Evolutionary conservation across 1,140 invertebrate genomes (phyloP), one percentile per base, ranked within the genome.

Genomic region (Thaumetopoea pityocampa): DNA sequence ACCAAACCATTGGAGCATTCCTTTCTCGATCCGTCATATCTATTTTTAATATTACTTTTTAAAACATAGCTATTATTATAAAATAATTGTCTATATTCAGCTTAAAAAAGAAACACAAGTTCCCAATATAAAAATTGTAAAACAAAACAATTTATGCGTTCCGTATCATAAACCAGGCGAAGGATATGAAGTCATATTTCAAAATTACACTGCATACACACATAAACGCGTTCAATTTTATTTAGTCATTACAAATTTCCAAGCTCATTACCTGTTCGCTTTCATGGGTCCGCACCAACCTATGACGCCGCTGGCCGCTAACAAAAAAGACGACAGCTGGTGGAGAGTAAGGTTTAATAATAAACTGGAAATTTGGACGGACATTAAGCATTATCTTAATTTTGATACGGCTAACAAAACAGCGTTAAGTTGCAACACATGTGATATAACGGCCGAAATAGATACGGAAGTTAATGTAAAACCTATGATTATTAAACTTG

Each of bases 331-430:
- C 62, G 58, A 72, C 76, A 77, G 76, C 65, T 77, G 66, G 45
- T n/a, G n/a, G n/a, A n/a, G 60, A 49, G 53, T 49, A 44, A 46
- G 44, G 54, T 58, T 71, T 67, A 73, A 68, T 76, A 70, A 64
- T 69, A n/a, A 69, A 69, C 62, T 70, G 65, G 67, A 56, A 69
- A 73, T 70, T 66, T 67, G 44, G 56, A 55, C 62, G 66, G 66
- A 65, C 66, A 67, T 61, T 63, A 67, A 61, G 52, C 55, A 80
- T 78, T 80, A 80, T 78, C 76, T 78, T 68, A 78, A 80, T 78
- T 71, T 67, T 76, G 63, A 76, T 76, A 78, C 69, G 72, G 62
- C 51, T 58, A 53, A 80, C 73, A 78, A 80, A 80, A 76, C 37
- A 67, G 63, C 72, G 67, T 73, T 65, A 69, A 67, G 51, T 66